phyloP scores from a whole-genome alignment of 2,113 vertebrate species.

The Guaruba guarouba region DNA sequence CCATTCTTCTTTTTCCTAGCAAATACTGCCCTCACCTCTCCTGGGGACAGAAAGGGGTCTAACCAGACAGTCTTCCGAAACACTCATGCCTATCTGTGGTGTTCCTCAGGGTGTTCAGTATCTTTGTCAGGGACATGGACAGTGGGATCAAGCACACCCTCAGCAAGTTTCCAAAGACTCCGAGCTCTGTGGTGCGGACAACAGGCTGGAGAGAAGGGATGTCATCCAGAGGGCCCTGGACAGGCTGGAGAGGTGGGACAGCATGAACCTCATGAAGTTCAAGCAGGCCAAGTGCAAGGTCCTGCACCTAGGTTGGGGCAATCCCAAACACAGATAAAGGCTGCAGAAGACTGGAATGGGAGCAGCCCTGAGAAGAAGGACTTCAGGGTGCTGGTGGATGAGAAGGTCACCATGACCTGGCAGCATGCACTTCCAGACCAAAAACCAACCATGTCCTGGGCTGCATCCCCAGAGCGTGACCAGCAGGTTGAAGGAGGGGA shows the following conservation, averaged over 20 bases:
- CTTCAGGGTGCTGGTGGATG: background rate
- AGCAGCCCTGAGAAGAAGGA: background rate
- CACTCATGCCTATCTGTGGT: background rate
- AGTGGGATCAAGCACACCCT: background rate
- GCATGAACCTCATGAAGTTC: background rate
- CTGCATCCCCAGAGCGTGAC: background rate
- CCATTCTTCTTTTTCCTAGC: accelerated
- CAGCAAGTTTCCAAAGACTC: background rate
- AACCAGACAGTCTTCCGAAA: accelerated
- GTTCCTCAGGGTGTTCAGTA: background rate
- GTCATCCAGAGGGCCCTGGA: background rate
- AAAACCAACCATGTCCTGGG: background rate
- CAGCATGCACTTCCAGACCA: background rate
- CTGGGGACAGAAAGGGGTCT: accelerated
- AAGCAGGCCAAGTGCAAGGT: background rate
- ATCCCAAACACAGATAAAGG: background rate
- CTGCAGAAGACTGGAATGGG: background rate
- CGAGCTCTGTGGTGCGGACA: background rate
- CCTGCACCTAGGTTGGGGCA: background rate
- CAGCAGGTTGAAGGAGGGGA: background rate
- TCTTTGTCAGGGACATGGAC: background rate
- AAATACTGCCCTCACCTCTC: background rate
- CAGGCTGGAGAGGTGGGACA: background rate
- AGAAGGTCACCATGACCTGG: background rate
- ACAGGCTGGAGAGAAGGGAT: background rate